Conservation (phyloP, 2,113 vertebrate species). For the Prunella himalayana region DNA sequence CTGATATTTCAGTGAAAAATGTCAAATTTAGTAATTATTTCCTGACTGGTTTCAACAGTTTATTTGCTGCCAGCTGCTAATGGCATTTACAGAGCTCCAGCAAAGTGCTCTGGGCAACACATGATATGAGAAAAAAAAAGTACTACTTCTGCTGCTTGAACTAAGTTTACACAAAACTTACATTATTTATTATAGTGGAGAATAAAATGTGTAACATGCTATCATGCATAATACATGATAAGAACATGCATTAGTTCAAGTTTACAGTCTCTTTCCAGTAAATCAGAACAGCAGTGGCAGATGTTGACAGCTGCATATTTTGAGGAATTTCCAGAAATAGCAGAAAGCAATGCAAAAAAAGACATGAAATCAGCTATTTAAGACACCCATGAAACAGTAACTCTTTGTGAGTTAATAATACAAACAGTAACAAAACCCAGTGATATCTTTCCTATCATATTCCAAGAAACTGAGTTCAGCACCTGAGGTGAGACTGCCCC, state of each 20-base stretch:
- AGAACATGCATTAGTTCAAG: constrained; percentile 42
- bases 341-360: not conserved
- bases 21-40: not conserved
- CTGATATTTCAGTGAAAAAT: not conserved
- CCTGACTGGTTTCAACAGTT: not conserved
- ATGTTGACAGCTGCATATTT: not conserved
- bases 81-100: not conserved
- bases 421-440: not conserved
- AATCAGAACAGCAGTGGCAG: not conserved
- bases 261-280: constrained; percentile 1
- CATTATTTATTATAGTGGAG: not conserved
- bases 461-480: not conserved
- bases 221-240: constrained; percentile 36
- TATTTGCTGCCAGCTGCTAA: not conserved
- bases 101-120: not conserved
- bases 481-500: not conserved
- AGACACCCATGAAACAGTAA: not conserved
- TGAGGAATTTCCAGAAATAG: constrained; percentile 13
- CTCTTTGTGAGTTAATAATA: not conserved
- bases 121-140: not conserved
- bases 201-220: constrained; percentile 32
- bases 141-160: not conserved
- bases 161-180: not conserved
- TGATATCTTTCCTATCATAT: not conserved
- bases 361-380: not conserved